Evolutionary conservation across 2,797 vertebrate species (phyloP).

Genomic region (Acrossocheilus wenchowensis): DNA sequence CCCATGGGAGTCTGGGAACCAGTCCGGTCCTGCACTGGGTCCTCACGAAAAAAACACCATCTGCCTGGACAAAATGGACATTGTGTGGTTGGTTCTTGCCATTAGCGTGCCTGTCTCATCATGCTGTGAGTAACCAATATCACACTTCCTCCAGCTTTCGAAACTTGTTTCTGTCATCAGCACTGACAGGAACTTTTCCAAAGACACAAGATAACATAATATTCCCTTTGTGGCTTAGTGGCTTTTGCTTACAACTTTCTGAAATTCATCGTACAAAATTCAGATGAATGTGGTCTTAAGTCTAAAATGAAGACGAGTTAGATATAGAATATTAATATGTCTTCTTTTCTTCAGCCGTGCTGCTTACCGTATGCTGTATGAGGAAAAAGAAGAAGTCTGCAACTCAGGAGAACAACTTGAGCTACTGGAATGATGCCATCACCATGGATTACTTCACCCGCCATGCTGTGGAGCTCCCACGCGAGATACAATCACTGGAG

Average conservation of each 20-base stretch:
- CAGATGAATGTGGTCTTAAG: neutral
- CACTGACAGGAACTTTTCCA: neutral
- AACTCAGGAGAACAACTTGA: conserved; percentile 96
- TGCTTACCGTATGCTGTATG: conserved; percentile 97
- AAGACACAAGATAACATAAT: neutral
- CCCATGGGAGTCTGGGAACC: conserved; percentile 80
- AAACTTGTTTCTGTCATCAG: neutral
- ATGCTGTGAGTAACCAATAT: conserved; percentile 88
- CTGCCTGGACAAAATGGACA: conserved; percentile 95
- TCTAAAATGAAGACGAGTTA: conserved; percentile 2
- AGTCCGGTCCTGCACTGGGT: conserved; percentile 84
- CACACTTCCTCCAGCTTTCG: neutral
- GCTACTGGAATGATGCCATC: conserved; percentile 99
- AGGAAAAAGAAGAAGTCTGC: conserved; percentile 94
- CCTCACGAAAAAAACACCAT: conserved; percentile 84
- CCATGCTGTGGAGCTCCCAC: conserved; percentile 94
- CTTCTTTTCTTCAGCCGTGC: conserved; percentile 83
- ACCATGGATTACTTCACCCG: conserved; percentile 99
- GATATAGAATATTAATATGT: conserved; percentile 18
- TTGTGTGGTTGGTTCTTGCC: conserved; percentile 95
- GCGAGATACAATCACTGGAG: conserved; percentile 96
- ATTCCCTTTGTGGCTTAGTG: conserved; percentile 7
- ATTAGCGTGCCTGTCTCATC: conserved; percentile 95
- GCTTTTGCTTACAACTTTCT: neutral
- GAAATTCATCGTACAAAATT: conserved; percentile 20